phyloP scores from a whole-genome alignment of 2,113 vertebrate genomes.

The Amblyornis subalaris region DNA sequence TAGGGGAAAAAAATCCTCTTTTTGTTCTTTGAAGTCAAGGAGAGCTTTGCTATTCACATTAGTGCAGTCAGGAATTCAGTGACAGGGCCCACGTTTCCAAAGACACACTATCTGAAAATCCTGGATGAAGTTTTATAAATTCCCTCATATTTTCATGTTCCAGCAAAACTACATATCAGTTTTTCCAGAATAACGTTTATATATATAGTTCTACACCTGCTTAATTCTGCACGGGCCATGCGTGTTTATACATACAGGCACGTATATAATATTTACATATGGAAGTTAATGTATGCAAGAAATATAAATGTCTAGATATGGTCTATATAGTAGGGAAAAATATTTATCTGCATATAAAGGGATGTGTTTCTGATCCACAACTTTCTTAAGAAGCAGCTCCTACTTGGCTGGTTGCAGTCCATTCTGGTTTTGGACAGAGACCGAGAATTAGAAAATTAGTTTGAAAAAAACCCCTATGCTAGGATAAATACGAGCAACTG shows the following conservation, averaged over 20 bases:
- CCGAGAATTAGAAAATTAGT: not conserved
- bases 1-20: not conserved
- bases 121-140: not conserved
- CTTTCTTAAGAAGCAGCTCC: not conserved
- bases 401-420: not conserved
- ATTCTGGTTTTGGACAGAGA: not conserved
- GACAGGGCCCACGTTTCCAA: not conserved
- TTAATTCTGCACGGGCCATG: not conserved
- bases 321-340: not conserved
- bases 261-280: not conserved
- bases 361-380: not conserved
- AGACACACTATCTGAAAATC: not conserved
- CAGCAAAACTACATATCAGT: not conserved
- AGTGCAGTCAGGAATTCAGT: not conserved
- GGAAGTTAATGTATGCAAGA: not conserved
- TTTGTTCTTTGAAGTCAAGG: conserved; percentile 3
- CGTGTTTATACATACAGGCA: not conserved
- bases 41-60: not conserved
- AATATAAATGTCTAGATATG: not conserved
- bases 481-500: not conserved
- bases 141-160: not conserved
- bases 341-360: not conserved
- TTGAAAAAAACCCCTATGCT: not conserved
- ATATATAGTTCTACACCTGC: not conserved
- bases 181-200: not conserved